Base-by-base conservation (phyloP, 1,140 invertebrate genomes). In the Galendromus occidentalis region DNA sequence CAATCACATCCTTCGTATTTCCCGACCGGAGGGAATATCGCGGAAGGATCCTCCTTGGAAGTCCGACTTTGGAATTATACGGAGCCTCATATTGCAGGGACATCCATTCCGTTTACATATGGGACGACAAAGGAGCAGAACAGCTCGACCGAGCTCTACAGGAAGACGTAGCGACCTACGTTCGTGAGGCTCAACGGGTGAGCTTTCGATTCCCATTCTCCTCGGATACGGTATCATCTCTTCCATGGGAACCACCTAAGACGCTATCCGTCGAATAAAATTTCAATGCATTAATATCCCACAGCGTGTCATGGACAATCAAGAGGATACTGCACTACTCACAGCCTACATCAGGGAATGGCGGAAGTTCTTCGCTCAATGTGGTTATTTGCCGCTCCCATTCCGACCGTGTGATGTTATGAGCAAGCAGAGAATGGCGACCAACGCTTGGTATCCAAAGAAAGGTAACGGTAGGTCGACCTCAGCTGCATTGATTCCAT, bases 361-460 rank as follows among this genome's bases (percentile, higher is more conserved):
- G 93, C 81, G 88, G 44, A 95, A 94, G 73, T 98, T 97, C 79
- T 96, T 96, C 74, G 91, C 91, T 7, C 92, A 97, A 75, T 96
- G 92, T 76, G 87, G 89, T 75, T 97, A 95, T 78, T 79, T 97
- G 70, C 92, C 93, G 2, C 90, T 91, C 68, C 93, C 93, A 12
- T 98, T 98, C 80, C 65, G 63, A 2, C 64, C 51, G 64, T 68
- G 30, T 42, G 51, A 33, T 44, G 33, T 44, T 44, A 64, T 64
- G 7, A 22, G 25, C 25, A 65, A 44, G 64, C 14, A 7, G 47
- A 44, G 41, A 39, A 63, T 47, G 65, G 65, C 22, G 28, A 65
- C 29, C 45, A 67, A 42, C 55, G 66, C 42, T 47, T 70, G 4
- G 42, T 44, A 44, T 39, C 29, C 17, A 66, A 67, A 33, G 39